Evolutionary conservation across 2,888 invertebrate species (phyloP).

Genomic region (Cerceris rybyensis): DNA sequence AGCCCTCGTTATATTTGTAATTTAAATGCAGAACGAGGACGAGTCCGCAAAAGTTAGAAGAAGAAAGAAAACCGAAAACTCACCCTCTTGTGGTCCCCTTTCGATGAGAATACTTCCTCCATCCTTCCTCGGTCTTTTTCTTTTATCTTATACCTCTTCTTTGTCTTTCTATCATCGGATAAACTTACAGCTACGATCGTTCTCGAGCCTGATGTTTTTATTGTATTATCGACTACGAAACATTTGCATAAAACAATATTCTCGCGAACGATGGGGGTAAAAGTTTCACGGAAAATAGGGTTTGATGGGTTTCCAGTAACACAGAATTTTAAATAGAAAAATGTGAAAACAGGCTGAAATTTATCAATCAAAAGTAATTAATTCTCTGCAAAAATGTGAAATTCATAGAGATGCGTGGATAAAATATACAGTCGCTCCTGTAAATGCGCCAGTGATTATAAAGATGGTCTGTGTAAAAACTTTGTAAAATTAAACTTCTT

Average conservation of each 20-base stretch:
- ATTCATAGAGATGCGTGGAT: no score
- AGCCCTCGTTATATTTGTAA: conserved; percentile 25
- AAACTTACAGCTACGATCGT: neutral
- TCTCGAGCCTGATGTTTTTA: neutral
- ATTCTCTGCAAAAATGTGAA: no score
- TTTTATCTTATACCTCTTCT: neutral
- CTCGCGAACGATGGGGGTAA: neutral
- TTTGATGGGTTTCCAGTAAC: no score
- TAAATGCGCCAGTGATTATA: no score
- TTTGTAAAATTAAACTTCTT: no score
- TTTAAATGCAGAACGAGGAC: conserved; percentile 26
- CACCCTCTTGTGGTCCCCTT: neutral
- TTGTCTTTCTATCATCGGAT: neutral
- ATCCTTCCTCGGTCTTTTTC: neutral
- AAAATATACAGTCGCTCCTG: no score
- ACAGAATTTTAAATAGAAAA: no score
- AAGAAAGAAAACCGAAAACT: neutral
- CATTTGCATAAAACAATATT: conserved; percentile 13
- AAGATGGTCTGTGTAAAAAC: no score
- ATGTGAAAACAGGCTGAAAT: neutral
- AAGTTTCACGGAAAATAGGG: neutral
- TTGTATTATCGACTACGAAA: conserved; percentile 7
- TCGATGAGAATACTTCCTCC: neutral
- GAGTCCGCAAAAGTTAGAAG: conserved; percentile 1
- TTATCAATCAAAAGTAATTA: neutral